Conservation (phyloP, 2,888 invertebrate species). For the Harmothoe impar region DNA sequence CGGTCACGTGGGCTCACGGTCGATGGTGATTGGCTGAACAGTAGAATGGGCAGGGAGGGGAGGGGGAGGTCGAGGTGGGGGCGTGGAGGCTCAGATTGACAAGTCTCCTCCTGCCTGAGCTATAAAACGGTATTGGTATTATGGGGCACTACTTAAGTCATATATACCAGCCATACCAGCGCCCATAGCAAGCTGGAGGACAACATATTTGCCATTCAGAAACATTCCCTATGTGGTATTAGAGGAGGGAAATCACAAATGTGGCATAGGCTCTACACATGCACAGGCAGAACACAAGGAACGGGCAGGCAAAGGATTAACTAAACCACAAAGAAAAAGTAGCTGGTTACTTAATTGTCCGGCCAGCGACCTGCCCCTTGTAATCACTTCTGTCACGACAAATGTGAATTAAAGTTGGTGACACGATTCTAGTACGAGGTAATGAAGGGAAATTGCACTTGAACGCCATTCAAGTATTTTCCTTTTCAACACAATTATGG, state of each 20-base stretch:
- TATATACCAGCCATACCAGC: not conserved
- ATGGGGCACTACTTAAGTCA: not conserved
- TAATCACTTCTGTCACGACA: not conserved
- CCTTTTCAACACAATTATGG: slow-evolving; percentile 33
- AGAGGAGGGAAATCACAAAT: not conserved
- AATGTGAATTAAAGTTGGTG: slow-evolving; percentile 17
- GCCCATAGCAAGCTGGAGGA: not conserved
- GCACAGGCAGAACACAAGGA: not conserved
- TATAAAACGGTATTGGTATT: slow-evolving; percentile 21
- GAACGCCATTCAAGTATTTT: slow-evolving; percentile 18
- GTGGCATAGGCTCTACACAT: not conserved
- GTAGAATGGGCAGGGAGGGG: slow-evolving; percentile 10
- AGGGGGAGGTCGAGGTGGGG: not conserved
- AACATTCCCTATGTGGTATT: not conserved
- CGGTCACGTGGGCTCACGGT: slow-evolving; percentile 7
- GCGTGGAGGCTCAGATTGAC: slow-evolving; percentile 3
- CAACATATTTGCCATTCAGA: not conserved
- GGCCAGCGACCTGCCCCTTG: not conserved
- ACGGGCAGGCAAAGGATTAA: not conserved
- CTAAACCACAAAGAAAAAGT: not conserved
- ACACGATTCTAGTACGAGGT: slow-evolving; percentile 29
- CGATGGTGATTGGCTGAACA: slow-evolving; percentile 50
- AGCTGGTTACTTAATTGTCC: slow-evolving; percentile 3
- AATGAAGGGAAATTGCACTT: slow-evolving; percentile 31
- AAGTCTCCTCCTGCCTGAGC: slow-evolving; percentile 13